Evolutionary conservation across 1,140 invertebrate genomes (phyloP).

Genomic region (Temnothorax longispinosus): DNA sequence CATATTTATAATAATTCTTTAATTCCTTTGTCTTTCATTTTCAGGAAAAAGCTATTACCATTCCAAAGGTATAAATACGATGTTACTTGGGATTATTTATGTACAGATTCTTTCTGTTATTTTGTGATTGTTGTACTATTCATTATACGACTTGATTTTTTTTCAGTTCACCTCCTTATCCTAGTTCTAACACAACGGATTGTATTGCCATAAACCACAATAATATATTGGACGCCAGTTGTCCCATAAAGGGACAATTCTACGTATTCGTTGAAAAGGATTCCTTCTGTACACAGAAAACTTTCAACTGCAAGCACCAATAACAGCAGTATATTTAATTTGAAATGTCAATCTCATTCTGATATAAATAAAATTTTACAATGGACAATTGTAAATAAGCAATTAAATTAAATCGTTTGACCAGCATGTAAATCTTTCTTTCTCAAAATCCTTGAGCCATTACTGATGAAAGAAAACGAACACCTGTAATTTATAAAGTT

Average conservation of each 20-base stretch:
- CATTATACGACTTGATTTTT: background rate
- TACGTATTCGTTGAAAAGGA: background rate
- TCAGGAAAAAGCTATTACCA: no score
- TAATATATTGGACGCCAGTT: background rate
- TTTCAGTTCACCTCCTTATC: background rate
- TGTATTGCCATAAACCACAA: background rate
- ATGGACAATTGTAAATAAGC: constrained; percentile 1
- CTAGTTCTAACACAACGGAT: background rate
- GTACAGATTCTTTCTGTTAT: background rate
- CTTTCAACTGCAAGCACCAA: background rate
- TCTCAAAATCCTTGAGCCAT: background rate
- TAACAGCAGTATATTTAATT: background rate
- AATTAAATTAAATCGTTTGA: constrained; percentile 2
- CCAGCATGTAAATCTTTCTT: background rate
- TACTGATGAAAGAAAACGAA: background rate
- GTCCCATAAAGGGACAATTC: background rate
- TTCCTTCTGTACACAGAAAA: background rate
- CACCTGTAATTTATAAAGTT: background rate
- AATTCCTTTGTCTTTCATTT: background rate
- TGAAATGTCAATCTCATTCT: background rate
- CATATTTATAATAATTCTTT: background rate
- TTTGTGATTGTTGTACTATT: background rate
- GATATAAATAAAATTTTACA: background rate
- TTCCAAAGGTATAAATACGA: background rate
- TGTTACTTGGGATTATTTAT: background rate